Percentiles rank a stretch among this genome's conserved stretches.
phyloP scores from a whole-genome alignment of 2,797 vertebrate genomes.

The Spizella passerina region DNA sequence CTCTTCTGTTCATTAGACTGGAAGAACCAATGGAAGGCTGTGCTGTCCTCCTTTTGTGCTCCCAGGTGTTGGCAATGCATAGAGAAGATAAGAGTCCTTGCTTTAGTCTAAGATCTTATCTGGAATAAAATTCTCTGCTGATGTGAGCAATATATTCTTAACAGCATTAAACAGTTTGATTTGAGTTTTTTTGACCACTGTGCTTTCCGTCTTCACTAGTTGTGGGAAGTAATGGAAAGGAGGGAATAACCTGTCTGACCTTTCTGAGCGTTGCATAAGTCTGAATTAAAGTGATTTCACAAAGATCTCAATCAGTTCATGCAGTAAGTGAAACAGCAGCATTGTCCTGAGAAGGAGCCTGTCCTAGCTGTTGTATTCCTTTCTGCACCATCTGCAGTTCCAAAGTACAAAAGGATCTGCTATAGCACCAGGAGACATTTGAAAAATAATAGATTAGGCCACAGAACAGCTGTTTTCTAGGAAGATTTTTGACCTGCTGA shows the following conservation, averaged over 20 bases:
- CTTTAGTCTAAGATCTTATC: neutral
- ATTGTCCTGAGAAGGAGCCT: neutral
- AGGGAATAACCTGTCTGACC: neutral
- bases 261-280: neutral
- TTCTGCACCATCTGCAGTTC: neutral
- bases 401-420: neutral
- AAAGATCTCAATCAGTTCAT: neutral
- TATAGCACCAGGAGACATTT: neutral
- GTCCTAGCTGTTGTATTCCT: neutral
- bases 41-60: neutral
- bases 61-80: neutral
- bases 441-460: neutral
- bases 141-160: neutral
- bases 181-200: constrained; percentile 8
- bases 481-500: neutral
- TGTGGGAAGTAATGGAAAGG: neutral
- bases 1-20: neutral
- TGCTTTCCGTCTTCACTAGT: constrained; percentile 11
- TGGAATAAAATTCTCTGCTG: neutral
- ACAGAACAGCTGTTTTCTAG: neutral
- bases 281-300: neutral
- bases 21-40: neutral
- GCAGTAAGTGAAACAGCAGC: neutral
- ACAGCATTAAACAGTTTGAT: neutral
- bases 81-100: neutral